phyloP scores from a whole-genome alignment of 2,888 invertebrate genomes.

The Trachelus troglodyta region DNA sequence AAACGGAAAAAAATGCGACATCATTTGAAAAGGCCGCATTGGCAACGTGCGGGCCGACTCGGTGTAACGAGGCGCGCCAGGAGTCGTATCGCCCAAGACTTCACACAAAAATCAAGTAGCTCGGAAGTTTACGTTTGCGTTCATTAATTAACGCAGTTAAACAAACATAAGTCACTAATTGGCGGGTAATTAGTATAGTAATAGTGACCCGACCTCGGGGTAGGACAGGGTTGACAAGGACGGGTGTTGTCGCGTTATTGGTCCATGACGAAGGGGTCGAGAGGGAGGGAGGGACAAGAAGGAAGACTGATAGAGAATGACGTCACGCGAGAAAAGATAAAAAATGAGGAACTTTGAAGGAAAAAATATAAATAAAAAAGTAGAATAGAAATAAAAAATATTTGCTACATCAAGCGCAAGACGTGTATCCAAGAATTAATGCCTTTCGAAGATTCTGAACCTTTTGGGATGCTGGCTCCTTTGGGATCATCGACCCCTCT shows the following conservation, averaged over 20 bases:
- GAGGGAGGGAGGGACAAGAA: conserved; percentile 5
- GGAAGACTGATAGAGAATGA: not conserved
- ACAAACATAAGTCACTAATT: conserved; percentile 61
- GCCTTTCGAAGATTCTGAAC: not conserved
- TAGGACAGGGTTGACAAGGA: conserved; percentile 8
- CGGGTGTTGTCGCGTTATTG: not conserved
- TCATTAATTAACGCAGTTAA: conserved; percentile 61
- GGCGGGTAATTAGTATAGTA: conserved; percentile 60
- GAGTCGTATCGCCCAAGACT: conserved; percentile 38
- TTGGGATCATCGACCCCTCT: not conserved
- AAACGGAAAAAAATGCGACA: conserved; percentile 8
- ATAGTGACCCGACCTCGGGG: conserved; percentile 48
- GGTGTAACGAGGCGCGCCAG: conserved; percentile 35
- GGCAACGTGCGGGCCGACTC: conserved; percentile 25
- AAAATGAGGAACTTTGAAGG: not conserved
- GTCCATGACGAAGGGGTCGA: conserved; percentile 19
- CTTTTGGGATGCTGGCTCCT: not conserved
- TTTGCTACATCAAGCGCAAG: not conserved
- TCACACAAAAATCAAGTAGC: conserved; percentile 29
- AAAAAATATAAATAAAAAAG: not conserved
- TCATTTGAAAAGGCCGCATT: conserved; percentile 8
- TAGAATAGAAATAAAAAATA: too few relatives aligned
- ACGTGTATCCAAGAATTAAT: not conserved
- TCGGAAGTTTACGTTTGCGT: conserved; percentile 53
- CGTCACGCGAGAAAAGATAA: not conserved